Evolutionary conservation across 1,140 invertebrate species (phyloP).

Genomic region (Eufriesea mexicana): DNA sequence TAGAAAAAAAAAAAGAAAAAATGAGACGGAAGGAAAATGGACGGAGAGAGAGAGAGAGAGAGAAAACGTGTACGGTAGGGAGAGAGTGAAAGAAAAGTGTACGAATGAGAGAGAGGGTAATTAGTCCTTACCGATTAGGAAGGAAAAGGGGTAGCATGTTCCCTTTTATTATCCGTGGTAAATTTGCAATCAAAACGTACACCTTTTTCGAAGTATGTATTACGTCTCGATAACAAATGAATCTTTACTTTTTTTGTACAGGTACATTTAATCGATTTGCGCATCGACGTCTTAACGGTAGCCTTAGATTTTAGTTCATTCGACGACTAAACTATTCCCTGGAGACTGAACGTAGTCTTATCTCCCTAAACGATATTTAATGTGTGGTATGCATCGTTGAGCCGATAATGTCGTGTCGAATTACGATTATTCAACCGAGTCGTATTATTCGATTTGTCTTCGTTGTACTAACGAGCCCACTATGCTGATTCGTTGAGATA

Average conservation of each 20-base stretch:
- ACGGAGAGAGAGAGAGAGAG: background rate
- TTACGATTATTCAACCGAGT: background rate
- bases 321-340: conserved; percentile 15
- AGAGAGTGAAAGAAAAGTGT: conserved; percentile 1
- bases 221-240: background rate
- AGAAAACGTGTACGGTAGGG: background rate
- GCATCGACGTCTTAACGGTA: conserved; percentile 18
- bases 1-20: background rate
- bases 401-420: background rate
- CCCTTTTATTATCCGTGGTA: conserved; percentile 1
- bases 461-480: background rate
- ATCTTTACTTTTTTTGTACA: conserved; percentile 12
- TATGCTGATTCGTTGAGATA: background rate
- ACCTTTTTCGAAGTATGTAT: background rate
- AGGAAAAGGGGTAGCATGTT: background rate
- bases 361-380: conserved; percentile 19
- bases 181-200: conserved; percentile 2
- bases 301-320: conserved; percentile 28
- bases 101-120: conserved; percentile 21
- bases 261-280: conserved; percentile 10
- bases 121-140: background rate
- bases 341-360: conserved; percentile 40
- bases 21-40: background rate
- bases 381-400: background rate
- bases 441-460: background rate